phyloP scores from a whole-genome alignment of 2,888 invertebrate genomes.

The Buathra laborator region DNA sequence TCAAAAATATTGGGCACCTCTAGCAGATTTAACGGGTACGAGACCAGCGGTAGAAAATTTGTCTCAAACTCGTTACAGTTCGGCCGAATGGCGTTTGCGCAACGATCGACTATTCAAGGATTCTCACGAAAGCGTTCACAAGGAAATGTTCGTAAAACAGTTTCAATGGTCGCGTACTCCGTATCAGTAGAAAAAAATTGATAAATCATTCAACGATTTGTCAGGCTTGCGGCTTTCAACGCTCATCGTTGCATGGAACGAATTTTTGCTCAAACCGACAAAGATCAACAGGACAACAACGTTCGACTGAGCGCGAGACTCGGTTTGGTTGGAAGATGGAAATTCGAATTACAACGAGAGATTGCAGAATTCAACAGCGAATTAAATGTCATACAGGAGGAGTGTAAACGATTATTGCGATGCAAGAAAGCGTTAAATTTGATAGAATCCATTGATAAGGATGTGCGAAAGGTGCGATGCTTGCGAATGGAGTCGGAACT shows the following conservation, averaged over 20 bases:
- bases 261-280: conserved; percentile 89
- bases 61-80: conserved; percentile 90
- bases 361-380: conserved; percentile 90
- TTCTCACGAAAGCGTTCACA: conserved; percentile 58
- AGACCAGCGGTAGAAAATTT: conserved; percentile 91
- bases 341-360: conserved; percentile 90
- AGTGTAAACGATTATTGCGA: conserved; percentile 89
- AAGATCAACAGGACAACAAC: conserved; percentile 89
- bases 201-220: not conserved
- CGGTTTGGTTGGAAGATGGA: conserved; percentile 90
- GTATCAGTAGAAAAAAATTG: not conserved
- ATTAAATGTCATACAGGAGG: conserved; percentile 88
- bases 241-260: conserved; percentile 89
- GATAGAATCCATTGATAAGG: conserved; percentile 89
- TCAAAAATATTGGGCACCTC: conserved; percentile 88
- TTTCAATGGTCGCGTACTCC: not conserved
- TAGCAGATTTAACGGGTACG: conserved; percentile 89
- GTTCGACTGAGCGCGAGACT: conserved; percentile 88
- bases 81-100: conserved; percentile 89
- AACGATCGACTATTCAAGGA: conserved; percentile 58
- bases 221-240: conserved; percentile 81
- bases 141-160: conserved; percentile 59
- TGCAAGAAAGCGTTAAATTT: conserved; percentile 88
- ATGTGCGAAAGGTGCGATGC: conserved; percentile 67
- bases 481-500: conserved; percentile 89